Evolutionary conservation across 2,888 invertebrate genomes (phyloP).

Genomic region (Incurvaria masculella): DNA sequence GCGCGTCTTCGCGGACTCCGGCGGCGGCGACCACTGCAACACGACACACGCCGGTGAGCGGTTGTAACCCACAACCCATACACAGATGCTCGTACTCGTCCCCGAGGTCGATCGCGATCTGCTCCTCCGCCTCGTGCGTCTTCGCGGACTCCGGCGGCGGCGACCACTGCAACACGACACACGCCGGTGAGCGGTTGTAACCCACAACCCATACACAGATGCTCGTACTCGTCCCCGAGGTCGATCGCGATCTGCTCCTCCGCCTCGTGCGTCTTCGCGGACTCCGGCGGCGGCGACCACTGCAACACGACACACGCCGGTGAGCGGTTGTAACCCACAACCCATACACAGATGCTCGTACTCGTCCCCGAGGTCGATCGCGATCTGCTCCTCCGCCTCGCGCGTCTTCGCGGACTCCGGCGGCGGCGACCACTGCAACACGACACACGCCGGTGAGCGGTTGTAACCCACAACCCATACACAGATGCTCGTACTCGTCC

Average conservation of each 20-base stretch:
- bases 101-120: conserved; percentile 89
- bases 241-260: conserved; percentile 93
- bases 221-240: conserved; percentile 91
- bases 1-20: conserved; percentile 65
- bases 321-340: too few relatives aligned
- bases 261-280: conserved; percentile 69
- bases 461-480: too few relatives aligned
- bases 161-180: conserved; percentile 79
- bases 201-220: too few relatives aligned
- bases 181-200: too few relatives aligned
- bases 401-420: conserved; percentile 67
- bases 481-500: conserved; percentile 91
- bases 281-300: conserved; percentile 80
- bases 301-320: too few relatives aligned
- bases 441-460: too few relatives aligned
- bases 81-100: conserved; percentile 93
- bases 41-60: too few relatives aligned
- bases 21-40: conserved; percentile 81
- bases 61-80: too few relatives aligned
- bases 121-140: conserved; percentile 82
- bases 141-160: conserved; percentile 71
- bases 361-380: conserved; percentile 91
- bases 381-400: conserved; percentile 87
- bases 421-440: conserved; percentile 80
- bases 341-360: too few relatives aligned